phyloP scores from a whole-genome alignment of 2,113 vertebrate species.

The Corydoras maculifer region DNA sequence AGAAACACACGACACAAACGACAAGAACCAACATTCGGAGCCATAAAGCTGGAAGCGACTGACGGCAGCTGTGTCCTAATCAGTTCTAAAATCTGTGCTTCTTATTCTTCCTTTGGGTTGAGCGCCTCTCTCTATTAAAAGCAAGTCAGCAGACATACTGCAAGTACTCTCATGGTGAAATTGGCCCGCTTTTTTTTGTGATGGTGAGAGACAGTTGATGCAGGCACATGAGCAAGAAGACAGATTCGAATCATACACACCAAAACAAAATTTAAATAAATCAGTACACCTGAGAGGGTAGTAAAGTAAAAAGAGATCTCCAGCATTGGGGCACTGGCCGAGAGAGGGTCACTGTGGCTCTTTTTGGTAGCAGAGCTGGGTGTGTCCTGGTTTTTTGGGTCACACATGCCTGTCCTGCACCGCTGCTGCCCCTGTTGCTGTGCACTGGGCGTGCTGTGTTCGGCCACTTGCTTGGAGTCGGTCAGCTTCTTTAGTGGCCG shows the following conservation, averaged over 20 bases:
- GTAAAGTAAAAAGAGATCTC: slow-evolving; percentile 20
- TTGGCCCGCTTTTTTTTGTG: not conserved
- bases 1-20: slow-evolving; percentile 25
- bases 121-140: slow-evolving; percentile 25
- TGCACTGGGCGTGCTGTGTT: slow-evolving; percentile 39
- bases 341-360: slow-evolving; percentile 20
- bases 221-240: slow-evolving; percentile 56
- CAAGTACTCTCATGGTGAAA: slow-evolving; percentile 32
- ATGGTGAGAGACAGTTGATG: slow-evolving; percentile 10
- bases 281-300: slow-evolving; percentile 28
- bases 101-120: not conserved
- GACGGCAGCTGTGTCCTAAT: slow-evolving; percentile 42
- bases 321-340: slow-evolving; percentile 27
- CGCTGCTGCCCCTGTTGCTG: slow-evolving; percentile 38
- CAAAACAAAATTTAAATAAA: not conserved
- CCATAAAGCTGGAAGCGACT: slow-evolving; percentile 33
- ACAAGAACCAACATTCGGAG: slow-evolving; percentile 33
- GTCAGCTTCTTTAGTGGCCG: slow-evolving; percentile 74
- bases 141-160: slow-evolving; percentile 27
- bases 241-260: not conserved
- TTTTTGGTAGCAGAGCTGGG: slow-evolving; percentile 30
- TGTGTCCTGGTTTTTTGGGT: slow-evolving; percentile 31
- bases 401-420: slow-evolving; percentile 35
- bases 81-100: slow-evolving; percentile 14
- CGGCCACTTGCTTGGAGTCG: slow-evolving; percentile 28